Percentiles rank a stretch among this genome's conserved stretches.
phyloP scores from a whole-genome alignment of 2,113 vertebrate species.

The Hemiprocne comata region DNA sequence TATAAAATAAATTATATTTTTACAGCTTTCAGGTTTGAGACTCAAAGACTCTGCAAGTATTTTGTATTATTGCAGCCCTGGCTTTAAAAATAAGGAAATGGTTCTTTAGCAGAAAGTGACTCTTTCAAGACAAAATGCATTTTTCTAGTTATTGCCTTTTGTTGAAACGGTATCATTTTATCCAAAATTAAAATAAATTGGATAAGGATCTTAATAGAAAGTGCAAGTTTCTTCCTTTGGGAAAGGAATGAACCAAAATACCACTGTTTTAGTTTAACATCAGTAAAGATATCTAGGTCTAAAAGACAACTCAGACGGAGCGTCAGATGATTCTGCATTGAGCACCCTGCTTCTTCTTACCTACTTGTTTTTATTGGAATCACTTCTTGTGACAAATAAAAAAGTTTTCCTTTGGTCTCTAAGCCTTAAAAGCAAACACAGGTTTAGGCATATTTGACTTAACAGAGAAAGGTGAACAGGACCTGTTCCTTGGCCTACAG shows the following conservation, averaged over 20 bases:
- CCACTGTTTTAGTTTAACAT: neutral
- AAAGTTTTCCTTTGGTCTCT: neutral
- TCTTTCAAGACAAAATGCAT: neutral
- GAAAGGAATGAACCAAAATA: neutral
- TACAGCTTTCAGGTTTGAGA: constrained; percentile 29
- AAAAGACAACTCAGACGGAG: neutral
- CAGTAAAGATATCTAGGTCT: neutral
- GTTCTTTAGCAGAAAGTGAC: neutral
- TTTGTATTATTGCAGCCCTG: neutral
- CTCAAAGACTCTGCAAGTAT: constrained; percentile 10
- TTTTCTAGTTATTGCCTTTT: constrained; percentile 18
- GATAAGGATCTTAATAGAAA: neutral
- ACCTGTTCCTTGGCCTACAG: neutral
- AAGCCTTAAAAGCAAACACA: neutral
- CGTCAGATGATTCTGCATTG: neutral
- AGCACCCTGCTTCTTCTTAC: neutral
- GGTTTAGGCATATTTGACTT: neutral
- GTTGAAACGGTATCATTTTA: neutral
- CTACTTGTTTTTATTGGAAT: neutral
- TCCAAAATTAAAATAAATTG: neutral
- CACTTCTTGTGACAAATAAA: neutral
- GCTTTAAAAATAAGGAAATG: constrained; percentile 11
- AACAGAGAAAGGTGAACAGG: neutral
- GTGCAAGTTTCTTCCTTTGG: neutral
- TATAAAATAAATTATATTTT: constrained; percentile 49